A percentile compares a stretch with the other conserved stretches of the same genome.
Evolutionary conservation across 2,113 vertebrate species (phyloP).

Genomic region (Odontesthes bonariensis): DNA sequence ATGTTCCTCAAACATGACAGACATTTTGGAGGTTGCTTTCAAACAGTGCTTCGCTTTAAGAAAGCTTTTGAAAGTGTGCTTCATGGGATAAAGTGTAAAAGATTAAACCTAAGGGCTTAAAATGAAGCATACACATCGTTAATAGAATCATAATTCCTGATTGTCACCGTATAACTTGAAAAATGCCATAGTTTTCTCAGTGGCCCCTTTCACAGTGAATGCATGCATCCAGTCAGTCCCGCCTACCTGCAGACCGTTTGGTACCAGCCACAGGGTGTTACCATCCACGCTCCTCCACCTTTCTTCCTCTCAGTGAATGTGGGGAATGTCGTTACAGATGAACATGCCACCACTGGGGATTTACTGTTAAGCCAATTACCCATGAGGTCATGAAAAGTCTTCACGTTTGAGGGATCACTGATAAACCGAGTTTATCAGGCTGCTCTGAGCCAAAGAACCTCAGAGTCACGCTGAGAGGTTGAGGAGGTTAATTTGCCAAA

Average conservation of each 20-base stretch:
- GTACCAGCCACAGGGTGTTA: slow-evolving; percentile 49
- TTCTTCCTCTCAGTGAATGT: slow-evolving; percentile 7
- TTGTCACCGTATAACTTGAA: not conserved
- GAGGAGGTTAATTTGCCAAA: not conserved
- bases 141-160: not conserved
- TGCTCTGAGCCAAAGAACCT: not conserved
- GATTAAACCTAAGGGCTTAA: no score
- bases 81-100: not conserved
- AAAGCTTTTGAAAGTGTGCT: not conserved
- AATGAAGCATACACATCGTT: not conserved
- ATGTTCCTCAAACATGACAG: not conserved
- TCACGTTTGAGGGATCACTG: slow-evolving; percentile 29
- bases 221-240: not conserved
- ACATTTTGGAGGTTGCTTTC: not conserved
- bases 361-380: slow-evolving; percentile 66
- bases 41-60: not conserved
- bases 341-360: slow-evolving; percentile 24
- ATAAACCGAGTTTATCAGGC: slow-evolving; percentile 25
- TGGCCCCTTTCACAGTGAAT: not conserved
- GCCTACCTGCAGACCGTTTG: slow-evolving; percentile 26
- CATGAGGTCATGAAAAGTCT: slow-evolving; percentile 30
- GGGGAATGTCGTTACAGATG: slow-evolving; percentile 27
- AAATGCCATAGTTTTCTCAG: slow-evolving; percentile 14
- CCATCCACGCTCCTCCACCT: slow-evolving; percentile 22
- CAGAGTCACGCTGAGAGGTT: slow-evolving; percentile 18